These are phyloP conservation scores for Atrina japonica DNA, from an alignment of 2,888 invertebrate genomes.

Conservation along the genomic window DNA sequence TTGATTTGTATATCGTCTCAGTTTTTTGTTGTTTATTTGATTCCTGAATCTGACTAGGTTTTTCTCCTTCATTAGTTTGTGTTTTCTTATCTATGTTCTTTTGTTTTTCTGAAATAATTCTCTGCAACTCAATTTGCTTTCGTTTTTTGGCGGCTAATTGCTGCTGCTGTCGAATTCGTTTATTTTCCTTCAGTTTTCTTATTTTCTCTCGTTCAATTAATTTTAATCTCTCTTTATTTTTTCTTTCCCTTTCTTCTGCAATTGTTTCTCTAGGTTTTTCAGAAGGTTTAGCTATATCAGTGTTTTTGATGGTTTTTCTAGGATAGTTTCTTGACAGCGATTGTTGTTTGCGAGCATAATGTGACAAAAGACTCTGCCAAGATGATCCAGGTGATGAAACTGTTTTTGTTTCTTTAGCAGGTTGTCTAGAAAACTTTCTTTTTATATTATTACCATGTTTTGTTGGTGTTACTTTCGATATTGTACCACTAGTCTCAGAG, in stretches of 20 bases:
- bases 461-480: too few relatives aligned
- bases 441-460: too few relatives aligned
- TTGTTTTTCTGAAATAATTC: neutral
- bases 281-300: too few relatives aligned
- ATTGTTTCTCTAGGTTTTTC: neutral
- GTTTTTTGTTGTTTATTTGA: constrained; percentile 21
- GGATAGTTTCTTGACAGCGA: too few relatives aligned
- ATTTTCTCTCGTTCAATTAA: neutral
- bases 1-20: too few relatives aligned
- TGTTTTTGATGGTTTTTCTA: too few relatives aligned
- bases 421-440: too few relatives aligned
- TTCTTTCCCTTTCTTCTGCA: neutral
- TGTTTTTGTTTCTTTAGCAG: too few relatives aligned
- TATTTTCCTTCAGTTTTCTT: constrained; percentile 16
- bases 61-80: neutral
- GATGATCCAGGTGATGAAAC: constrained; percentile 14
- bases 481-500: constrained; percentile 9
- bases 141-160: constrained; percentile 16
- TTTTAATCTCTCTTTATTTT: too few relatives aligned
- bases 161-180: constrained; percentile 27
- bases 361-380: constrained; percentile 22
- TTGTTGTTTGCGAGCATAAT: constrained; percentile 19
- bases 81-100: neutral
- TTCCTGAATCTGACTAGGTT: neutral
- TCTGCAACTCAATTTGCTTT: neutral